Evolutionary conservation across 2,113 vertebrate species (phyloP).

Genomic region (Calonectris borealis): DNA sequence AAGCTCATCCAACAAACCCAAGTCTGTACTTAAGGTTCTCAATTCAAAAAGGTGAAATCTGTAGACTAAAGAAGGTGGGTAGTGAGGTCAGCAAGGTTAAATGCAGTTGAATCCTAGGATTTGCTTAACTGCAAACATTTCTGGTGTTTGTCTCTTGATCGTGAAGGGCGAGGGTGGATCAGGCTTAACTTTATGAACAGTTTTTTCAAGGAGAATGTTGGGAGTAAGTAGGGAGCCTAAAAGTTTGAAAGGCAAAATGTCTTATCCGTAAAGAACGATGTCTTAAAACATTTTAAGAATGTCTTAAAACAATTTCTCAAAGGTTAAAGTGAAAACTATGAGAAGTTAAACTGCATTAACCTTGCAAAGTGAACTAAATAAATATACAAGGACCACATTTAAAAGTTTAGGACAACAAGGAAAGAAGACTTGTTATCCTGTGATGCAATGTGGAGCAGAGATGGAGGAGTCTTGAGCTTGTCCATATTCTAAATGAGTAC

Average conservation of each 20-base stretch:
- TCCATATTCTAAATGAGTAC: not conserved
- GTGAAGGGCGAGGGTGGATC: not conserved
- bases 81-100: not conserved
- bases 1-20: not conserved
- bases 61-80: not conserved
- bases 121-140: not conserved
- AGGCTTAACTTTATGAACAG: not conserved
- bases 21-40: not conserved
- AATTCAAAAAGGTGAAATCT: not conserved
- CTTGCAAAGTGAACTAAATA: not conserved
- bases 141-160: not conserved
- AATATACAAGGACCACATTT: not conserved
- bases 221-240: not conserved
- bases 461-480: not conserved
- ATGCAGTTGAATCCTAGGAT: not conserved
- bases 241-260: not conserved
- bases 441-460: not conserved
- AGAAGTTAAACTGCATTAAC: not conserved
- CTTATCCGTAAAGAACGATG: not conserved
- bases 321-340: not conserved
- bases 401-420: not conserved
- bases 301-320: not conserved
- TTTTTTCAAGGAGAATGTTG: not conserved
- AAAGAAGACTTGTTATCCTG: not conserved
- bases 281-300: not conserved